A percentile compares a stretch with the other conserved stretches of the same genome.
Evolutionary conservation across 2,113 vertebrate species (phyloP).

Genomic region (Corythaeola cristata): DNA sequence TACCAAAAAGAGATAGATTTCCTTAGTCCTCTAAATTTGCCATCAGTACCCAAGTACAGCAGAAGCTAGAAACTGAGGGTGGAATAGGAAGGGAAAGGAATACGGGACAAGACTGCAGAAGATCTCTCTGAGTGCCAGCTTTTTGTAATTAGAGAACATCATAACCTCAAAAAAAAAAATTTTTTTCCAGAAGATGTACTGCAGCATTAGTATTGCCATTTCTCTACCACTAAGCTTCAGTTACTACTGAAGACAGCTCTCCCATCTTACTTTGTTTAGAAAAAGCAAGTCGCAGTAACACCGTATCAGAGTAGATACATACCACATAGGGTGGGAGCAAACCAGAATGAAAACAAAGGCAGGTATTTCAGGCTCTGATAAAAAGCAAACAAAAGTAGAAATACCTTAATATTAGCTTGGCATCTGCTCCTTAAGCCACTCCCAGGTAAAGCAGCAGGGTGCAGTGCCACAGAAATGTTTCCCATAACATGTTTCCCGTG

Average conservation of each 20-base stretch:
- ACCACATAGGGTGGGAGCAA: background rate
- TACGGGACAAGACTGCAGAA: background rate
- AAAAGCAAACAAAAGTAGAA: background rate
- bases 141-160: background rate
- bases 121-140: background rate
- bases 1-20: background rate
- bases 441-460: background rate
- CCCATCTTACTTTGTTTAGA: background rate
- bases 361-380: background rate
- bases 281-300: background rate
- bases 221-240: background rate
- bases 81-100: background rate
- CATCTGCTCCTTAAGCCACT: background rate
- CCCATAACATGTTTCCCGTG: fast-evolving
- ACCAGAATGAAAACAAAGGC: background rate
- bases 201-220: background rate
- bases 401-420: background rate
- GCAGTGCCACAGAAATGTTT: background rate
- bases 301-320: background rate
- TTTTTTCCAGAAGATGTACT: background rate
- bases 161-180: background rate
- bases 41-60: background rate
- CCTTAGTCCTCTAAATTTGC: background rate
- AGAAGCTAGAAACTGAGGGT: background rate
- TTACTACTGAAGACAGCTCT: background rate